Conservation (phyloP, 2,113 vertebrate species). For the Brachionichthys hirsutus region DNA sequence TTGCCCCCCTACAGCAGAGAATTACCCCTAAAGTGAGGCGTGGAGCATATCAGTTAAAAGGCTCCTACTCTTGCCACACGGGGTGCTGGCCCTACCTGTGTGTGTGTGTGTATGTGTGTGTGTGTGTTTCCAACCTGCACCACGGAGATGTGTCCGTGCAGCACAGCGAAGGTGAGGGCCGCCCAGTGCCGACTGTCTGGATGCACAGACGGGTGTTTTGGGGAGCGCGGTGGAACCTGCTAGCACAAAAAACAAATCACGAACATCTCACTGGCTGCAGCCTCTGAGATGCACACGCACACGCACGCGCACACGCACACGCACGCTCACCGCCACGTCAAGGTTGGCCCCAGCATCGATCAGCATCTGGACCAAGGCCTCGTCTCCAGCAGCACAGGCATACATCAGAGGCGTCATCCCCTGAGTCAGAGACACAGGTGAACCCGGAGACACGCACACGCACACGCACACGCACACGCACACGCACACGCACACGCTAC, state of each 20-base stretch:
- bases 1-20: neutral
- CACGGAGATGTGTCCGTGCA: slow-evolving; percentile 95
- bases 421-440: slow-evolving; percentile 66
- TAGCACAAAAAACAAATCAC: neutral
- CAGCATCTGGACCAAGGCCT: slow-evolving; percentile 98
- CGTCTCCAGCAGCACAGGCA: slow-evolving; percentile 93
- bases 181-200: slow-evolving; percentile 96
- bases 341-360: slow-evolving; percentile 93
- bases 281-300: neutral
- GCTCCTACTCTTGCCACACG: neutral
- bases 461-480: no score
- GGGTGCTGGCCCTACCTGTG: no score
- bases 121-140: slow-evolving; percentile 84
- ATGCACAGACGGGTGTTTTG: slow-evolving; percentile 89
- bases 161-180: slow-evolving; percentile 88
- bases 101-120: neutral
- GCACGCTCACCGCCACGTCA: slow-evolving; percentile 75
- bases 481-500: neutral
- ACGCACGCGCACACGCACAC: neutral
- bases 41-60: neutral
- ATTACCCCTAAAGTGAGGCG: neutral
- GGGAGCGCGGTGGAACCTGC: slow-evolving; percentile 88
- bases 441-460: slow-evolving; percentile 10
- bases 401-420: slow-evolving; percentile 98
- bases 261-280: neutral